Conservation (phyloP, 1,140 invertebrate genomes). For the Anastrepha obliqua region DNA sequence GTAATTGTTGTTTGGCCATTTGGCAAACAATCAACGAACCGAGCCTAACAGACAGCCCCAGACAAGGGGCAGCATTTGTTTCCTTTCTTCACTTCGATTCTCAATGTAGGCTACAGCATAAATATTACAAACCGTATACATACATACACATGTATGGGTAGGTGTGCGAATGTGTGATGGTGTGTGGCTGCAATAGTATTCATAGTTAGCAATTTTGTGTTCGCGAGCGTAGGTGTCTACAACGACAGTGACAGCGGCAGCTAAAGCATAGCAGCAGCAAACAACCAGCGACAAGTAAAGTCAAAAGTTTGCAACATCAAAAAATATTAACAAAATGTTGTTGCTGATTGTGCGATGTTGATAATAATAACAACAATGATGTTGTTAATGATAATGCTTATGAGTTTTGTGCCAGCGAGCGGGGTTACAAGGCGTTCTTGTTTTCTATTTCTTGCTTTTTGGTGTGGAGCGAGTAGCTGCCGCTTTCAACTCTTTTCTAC, state of each 20-base stretch:
- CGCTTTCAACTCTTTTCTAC: not conserved
- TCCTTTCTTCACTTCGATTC: not conserved
- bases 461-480: not conserved
- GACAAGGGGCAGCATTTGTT: constrained; percentile 15
- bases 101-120: not conserved
- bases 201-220: constrained; percentile 23
- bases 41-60: not conserved
- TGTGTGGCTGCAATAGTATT: not conserved
- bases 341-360: constrained; percentile 17
- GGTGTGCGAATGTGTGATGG: not conserved
- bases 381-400: constrained; percentile 41
- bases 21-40: constrained; percentile 10
- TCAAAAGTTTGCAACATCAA: constrained; percentile 5
- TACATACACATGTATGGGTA: not conserved
- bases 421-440: constrained; percentile 4
- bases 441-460: not conserved
- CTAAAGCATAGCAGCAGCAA: not conserved
- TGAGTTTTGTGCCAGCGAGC: not conserved
- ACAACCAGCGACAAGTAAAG: not conserved
- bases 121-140: not conserved
- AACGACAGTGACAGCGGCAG: not conserved
- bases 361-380: constrained; percentile 39
- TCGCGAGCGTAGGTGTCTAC: not conserved
- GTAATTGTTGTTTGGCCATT: not conserved
- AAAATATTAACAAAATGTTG: constrained; percentile 48